Base-by-base conservation (phyloP, 2,113 vertebrate genomes). In the Calyptommatus sinebrachiatus region DNA sequence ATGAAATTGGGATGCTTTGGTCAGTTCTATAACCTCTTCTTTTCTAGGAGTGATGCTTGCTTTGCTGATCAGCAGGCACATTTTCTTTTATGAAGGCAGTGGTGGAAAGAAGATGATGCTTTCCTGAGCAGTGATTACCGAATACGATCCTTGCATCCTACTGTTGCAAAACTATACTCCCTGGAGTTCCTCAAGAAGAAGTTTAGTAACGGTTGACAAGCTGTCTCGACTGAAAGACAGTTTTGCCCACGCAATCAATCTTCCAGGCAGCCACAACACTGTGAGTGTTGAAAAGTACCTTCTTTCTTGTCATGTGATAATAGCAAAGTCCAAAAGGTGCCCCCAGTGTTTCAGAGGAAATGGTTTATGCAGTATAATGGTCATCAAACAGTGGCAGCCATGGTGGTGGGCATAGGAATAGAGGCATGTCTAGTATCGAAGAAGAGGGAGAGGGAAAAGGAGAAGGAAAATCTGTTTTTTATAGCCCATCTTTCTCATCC, bases 71-170 rank as follows among this genome's bases (percentile, higher is more conserved):
- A 80, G 68, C 73, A 69, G 28, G 81, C 46, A 31, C 50, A 31
- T 29, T 83, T 21, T 1, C 76, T 31, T 76, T 85, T 82, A 69
- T 76, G 14, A 61, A 88, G 79, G 79, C 75, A 86, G 73, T 66
- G 62, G 73, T 5, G 5, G 35, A 50, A 50, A 16, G 50, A 9
- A 16, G 50, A 50, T 0, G 26, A 20, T 16, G 45, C 86, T 89
- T 88, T 75, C 83, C 84, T 61, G 79, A 90, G 60, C 45, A 81
- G 73, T 75, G 85, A 84, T 89, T 76, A 87, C 41, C 14, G n/a
- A n/a, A 9, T 14, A 5, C 63, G 18, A 71, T 86, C 63, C 69
- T 81, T 87, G 77, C 21, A 87, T 35, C 41, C 9, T 45, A 22
- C 60, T 45, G 60, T 76, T 63, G 26, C 61, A 73, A 45, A n/a